Percentiles rank a stretch among this genome's conserved stretches.
Evolutionary conservation across 1,140 invertebrate genomes (phyloP).

Genomic region (Drosophila simulans): DNA sequence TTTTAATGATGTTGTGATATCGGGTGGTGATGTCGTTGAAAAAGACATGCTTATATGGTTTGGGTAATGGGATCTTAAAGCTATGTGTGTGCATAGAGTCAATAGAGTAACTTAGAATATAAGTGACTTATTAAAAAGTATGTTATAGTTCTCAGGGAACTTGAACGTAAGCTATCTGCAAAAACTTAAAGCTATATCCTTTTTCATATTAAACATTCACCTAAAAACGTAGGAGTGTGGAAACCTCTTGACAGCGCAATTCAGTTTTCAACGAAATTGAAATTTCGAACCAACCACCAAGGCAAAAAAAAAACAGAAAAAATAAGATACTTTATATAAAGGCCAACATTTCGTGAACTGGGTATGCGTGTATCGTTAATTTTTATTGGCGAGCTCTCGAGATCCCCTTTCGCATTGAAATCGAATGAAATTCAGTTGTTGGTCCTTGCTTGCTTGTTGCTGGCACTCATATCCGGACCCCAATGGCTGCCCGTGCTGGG

Average conservation of each 20-base stretch:
- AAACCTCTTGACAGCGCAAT: conserved; percentile 23
- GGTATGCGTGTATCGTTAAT: conserved; percentile 75
- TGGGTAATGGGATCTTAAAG: not conserved
- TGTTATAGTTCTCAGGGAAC: not conserved
- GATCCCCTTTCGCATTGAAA: conserved; percentile 77
- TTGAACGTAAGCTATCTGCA: too few species aligned
- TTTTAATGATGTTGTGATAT: conserved; percentile 74
- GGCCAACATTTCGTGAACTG: conserved; percentile 66
- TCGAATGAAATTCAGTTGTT: conserved; percentile 80
- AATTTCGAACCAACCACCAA: conserved; percentile 51
- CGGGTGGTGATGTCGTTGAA: not conserved
- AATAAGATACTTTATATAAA: conserved; percentile 16
- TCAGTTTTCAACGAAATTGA: conserved; percentile 61
- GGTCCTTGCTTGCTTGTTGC: conserved; percentile 70
- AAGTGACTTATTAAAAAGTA: not conserved
- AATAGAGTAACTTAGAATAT: not conserved
- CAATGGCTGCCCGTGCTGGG: conserved; percentile 3
- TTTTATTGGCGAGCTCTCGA: conserved; percentile 76
- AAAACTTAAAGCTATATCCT: not conserved
- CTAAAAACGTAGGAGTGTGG: not conserved
- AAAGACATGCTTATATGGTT: conserved; percentile 23
- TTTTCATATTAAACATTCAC: not conserved
- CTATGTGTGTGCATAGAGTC: not conserved
- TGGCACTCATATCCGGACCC: conserved; percentile 42
- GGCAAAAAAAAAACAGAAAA: not conserved